Conservation (phyloP, 2,797 vertebrate genomes). For the Falco cherrug region DNA sequence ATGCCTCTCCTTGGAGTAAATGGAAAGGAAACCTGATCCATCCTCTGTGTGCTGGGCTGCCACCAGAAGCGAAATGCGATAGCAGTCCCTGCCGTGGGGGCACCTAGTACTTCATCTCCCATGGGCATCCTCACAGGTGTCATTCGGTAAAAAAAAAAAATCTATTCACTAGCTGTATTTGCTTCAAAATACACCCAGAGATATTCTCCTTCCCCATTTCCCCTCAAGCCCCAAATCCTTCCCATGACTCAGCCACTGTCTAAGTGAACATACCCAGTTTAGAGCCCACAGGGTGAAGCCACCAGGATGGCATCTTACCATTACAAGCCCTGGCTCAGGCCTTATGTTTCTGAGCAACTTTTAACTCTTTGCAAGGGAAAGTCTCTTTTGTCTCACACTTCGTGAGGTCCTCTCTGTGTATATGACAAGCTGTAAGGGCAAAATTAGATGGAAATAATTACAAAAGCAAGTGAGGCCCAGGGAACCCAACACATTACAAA, state of each 20-base stretch:
- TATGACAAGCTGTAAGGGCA: neutral
- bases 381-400: neutral
- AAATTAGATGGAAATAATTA: neutral
- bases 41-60: neutral
- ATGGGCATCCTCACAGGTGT: neutral
- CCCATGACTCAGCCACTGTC: neutral
- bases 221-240: neutral
- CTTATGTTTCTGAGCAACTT: neutral
- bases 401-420: neutral
- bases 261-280: neutral
- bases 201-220: neutral
- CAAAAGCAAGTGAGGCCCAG: neutral
- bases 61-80: constrained; percentile 6
- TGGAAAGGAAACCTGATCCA: constrained; percentile 35
- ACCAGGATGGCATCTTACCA: neutral
- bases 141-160: neutral
- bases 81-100: neutral
- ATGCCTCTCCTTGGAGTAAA: constrained; percentile 16
- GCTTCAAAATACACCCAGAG: neutral
- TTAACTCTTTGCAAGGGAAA: neutral
- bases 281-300: neutral
- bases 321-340: neutral
- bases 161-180: neutral
- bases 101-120: neutral
- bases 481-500: neutral